Base-by-base conservation (phyloP, 2,797 vertebrate species). In the Onychomys leucogaster region DNA sequence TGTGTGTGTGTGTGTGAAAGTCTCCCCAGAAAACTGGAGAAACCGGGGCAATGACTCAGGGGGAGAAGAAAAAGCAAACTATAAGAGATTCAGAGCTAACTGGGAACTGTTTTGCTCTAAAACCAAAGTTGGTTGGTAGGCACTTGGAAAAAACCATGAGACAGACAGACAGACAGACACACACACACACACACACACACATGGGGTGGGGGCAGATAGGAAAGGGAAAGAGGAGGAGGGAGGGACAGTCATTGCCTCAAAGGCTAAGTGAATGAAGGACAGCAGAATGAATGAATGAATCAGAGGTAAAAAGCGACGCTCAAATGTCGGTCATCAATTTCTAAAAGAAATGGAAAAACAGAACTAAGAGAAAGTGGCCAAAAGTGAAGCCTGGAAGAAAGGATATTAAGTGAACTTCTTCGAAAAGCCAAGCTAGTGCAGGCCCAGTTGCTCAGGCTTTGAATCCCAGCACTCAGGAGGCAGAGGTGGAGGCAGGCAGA, bases 321-420 rank as follows among this genome's bases (percentile, higher is more conserved):
- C 67, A 43, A 92, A 87, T 84, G 32, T 37, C 65, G 93, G 3
- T 5, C 16, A 2, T 59, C 27, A 4, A 14, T 94, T 92, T 94
- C 65, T 63, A 52, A 84, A 96, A 71, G 69, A 94, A 95, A 96
- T 6, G 46, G 16, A 34, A 88, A 94, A 94, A 85, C 89, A 96
- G 83, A 84, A 55, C 19, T 43, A 41, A 89, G 69, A 94, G 82
- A 83, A 86, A 88, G 71, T 32, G n/a, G 49, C 82, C 14, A 71
- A 57, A 96, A 83, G 81, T 73, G 90, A 69, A 96, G 52, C n/a
- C 0, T 0, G 46, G 87, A 86, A 77, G 43, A 91, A 81, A 34
- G 37, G 23, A 41, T 91, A 91, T 73, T 59, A 61, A 88, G 78
- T 10, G 55, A 94, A 55, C 17, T 52, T 91, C 59, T 91, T 81